Evolutionary conservation across 2,113 vertebrate species (phyloP), one percentile per base, ranked within the genome.

Genomic region (Petrocephalus microphthalmus): DNA sequence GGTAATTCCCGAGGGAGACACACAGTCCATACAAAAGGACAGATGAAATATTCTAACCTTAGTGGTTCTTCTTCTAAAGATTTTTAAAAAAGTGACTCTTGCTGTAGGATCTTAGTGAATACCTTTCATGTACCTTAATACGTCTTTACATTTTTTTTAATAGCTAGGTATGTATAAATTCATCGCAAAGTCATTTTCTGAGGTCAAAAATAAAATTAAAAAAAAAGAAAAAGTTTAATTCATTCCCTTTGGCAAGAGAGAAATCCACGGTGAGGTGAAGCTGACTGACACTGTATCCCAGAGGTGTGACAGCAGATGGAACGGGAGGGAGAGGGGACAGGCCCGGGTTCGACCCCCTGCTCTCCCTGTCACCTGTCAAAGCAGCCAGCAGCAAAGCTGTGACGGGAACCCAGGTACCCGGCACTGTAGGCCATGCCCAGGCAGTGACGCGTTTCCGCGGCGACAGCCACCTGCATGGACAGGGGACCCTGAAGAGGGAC

Each of bases 381-480:
- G 87, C 87, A 88, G 78, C 87, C 54, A 0, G 74, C 42, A 7
- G 87, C 22, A 10, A 88, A 88, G 78, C 20, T 8, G n/a, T 83
- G 87, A n/a, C 56, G 74, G 54, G 87, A 60, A 11, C 53, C 25
- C 53, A 88, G 74, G 78, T 84, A 88, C 5, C 87, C 78, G 53
- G 29, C n/a, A 0, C 87, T 17, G 53, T 84, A 88, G 4, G 87
- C 94, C 7, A 54, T 0, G 1, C 93, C 6, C 5, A 95, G 64
- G 89, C 92, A 93, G 91, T 92, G 93, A 7, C 91, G 89, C 13
- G 93, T 89, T 89, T 98, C 96, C 0, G 94, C 89, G 0, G 94
- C 91, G 0, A 97, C 89, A 42, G 96, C 93, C 91, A 97, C 94
- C 92, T 97, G 97, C 93, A 96, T 88, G 5, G 96, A 95, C 22